A percentile compares a stretch with the other conserved stretches of the same genome.
Conservation (phyloP, 1,140 invertebrate species). For the Acyrthosiphon pisum region DNA sequence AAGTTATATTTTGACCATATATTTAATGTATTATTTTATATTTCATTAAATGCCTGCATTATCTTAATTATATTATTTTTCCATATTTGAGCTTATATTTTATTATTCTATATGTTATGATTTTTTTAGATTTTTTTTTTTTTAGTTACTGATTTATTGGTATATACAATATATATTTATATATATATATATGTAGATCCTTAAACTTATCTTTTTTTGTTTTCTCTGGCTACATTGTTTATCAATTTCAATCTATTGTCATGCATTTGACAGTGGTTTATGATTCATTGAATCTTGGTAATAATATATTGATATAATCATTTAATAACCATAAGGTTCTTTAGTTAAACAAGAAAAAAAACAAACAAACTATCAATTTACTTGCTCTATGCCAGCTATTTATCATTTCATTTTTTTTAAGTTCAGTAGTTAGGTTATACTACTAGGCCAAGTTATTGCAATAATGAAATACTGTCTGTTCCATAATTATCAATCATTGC, state of each 20-base stretch:
- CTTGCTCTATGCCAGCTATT: too few relatives aligned
- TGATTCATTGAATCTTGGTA: not conserved
- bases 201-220: not conserved
- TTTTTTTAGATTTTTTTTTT: not conserved
- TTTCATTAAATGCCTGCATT: not conserved
- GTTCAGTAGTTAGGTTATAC: too few relatives aligned
- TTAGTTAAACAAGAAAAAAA: not conserved
- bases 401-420: too few relatives aligned
- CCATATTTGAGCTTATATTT: not conserved
- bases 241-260: not conserved
- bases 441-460: too few relatives aligned
- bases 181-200: not conserved
- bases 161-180: not conserved
- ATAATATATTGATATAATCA: not conserved
- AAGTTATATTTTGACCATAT: not conserved
- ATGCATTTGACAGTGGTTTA: too few relatives aligned
- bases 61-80: constrained; percentile 28
- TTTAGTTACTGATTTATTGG: not conserved
- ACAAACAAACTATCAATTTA: too few relatives aligned
- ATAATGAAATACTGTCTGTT: too few relatives aligned
- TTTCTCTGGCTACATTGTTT: not conserved
- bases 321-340: too few relatives aligned
- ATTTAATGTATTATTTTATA: constrained; percentile 17
- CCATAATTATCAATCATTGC: too few relatives aligned
- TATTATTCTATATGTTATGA: constrained; percentile 14